Conservation (phyloP, 1,140 invertebrate species). For the Mactra quadrangularis region DNA sequence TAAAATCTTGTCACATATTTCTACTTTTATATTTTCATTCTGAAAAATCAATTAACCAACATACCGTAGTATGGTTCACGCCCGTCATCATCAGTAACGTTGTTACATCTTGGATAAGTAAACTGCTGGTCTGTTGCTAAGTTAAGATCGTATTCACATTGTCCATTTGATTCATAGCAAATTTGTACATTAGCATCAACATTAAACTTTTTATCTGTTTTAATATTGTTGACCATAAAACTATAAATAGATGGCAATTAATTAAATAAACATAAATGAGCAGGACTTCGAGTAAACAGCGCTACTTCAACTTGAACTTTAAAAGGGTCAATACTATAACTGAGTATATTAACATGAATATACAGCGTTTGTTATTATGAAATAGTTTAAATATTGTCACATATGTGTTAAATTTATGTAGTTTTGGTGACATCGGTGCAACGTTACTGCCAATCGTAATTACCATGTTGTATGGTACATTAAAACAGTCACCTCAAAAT, state of each 20-base stretch:
- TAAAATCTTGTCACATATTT: no score
- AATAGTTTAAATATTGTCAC: no score
- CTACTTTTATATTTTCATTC: no score
- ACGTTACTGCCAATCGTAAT: no score
- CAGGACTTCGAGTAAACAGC: not conserved
- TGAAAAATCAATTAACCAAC: no score
- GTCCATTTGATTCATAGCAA: not conserved
- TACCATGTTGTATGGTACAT: no score
- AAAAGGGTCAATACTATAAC: no score
- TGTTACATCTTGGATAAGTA: slow-evolving; percentile 1
- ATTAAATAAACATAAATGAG: not conserved
- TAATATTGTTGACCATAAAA: slow-evolving; percentile 6
- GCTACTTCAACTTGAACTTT: no score
- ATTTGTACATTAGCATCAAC: not conserved
- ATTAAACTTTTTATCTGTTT: not conserved
- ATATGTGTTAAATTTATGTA: not conserved
- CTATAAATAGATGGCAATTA: not conserved
- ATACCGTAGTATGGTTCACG: slow-evolving; percentile 25
- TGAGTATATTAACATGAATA: no score
- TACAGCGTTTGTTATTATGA: no score
- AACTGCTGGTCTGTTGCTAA: not conserved
- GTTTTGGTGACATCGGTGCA: not conserved
- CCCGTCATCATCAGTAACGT: slow-evolving; percentile 7
- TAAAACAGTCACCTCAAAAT: no score
- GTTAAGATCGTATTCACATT: not conserved